phyloP scores from a whole-genome alignment of 2,113 vertebrate species.

The Pelodiscus sinensis region DNA sequence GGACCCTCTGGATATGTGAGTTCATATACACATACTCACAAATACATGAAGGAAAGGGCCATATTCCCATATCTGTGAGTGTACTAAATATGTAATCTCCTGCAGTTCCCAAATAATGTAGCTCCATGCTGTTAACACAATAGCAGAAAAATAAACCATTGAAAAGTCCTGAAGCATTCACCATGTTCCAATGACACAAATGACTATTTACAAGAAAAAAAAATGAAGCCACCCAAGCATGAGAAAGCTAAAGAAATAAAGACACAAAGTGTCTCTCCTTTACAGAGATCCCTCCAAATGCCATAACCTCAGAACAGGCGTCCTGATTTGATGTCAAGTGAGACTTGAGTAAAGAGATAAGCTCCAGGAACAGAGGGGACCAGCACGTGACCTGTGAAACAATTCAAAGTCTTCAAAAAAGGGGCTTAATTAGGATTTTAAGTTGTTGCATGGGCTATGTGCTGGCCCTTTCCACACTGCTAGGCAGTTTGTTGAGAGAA shows the following conservation, averaged over 20 bases:
- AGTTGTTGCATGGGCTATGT: background rate
- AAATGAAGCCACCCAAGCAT: background rate
- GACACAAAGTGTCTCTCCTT: background rate
- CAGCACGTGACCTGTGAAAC: background rate
- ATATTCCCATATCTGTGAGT: background rate
- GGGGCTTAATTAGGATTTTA: background rate
- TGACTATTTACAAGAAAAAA: background rate
- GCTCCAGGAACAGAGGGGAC: background rate
- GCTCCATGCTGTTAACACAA: background rate
- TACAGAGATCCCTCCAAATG: background rate
- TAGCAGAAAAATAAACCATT: background rate
- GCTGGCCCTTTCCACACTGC: background rate
- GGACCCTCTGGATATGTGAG: background rate
- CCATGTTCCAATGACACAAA: background rate
- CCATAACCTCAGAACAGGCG: background rate
- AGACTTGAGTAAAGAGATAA: background rate
- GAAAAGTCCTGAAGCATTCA: background rate
- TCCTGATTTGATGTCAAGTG: background rate
- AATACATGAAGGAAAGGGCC: background rate
- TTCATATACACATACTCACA: fast-evolving
- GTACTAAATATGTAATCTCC: background rate
- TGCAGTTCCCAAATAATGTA: background rate
- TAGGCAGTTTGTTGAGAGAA: background rate
- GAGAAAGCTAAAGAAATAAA: background rate
- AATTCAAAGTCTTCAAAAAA: constrained; percentile 7